These are phyloP conservation scores for Artibeus jamaicensis DNA, from an alignment of 2,797 vertebrate genomes.

Conservation along the genomic window DNA sequence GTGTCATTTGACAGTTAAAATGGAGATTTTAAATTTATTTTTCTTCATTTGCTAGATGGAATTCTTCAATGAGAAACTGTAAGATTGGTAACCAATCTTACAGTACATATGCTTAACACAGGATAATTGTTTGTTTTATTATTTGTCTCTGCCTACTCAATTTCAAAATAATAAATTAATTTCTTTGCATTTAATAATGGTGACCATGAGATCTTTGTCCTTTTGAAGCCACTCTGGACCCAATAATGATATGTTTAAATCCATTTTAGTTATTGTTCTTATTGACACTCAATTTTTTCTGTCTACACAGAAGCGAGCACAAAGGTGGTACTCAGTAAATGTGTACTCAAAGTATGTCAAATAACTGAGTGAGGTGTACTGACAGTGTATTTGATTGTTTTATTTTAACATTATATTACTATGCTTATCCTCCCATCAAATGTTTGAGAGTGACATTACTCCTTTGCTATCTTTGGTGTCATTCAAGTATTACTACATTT, in stretches of 20 bases:
- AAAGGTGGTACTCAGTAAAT: background rate
- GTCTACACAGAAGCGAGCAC: background rate
- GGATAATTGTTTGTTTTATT: background rate
- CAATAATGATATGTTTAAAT: background rate
- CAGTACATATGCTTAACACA: background rate
- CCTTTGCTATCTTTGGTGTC: background rate
- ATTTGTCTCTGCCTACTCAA: background rate
- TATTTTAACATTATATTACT: background rate
- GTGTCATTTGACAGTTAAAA: background rate
- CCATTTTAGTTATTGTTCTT: background rate
- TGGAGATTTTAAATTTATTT: background rate
- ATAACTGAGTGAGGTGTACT: background rate
- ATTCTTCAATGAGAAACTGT: background rate
- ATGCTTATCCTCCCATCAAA: background rate
- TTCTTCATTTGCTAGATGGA: background rate
- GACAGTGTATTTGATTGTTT: background rate
- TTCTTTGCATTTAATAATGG: background rate
- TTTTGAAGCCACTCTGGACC: background rate
- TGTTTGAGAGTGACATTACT: background rate
- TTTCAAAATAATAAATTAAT: background rate
- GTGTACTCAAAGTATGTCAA: background rate
- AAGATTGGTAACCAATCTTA: background rate
- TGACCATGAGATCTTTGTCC: background rate
- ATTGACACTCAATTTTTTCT: background rate
- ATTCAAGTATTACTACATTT: background rate